Evolutionary conservation across 2,113 vertebrate species (phyloP).

Genomic region (Euleptes europaea): DNA sequence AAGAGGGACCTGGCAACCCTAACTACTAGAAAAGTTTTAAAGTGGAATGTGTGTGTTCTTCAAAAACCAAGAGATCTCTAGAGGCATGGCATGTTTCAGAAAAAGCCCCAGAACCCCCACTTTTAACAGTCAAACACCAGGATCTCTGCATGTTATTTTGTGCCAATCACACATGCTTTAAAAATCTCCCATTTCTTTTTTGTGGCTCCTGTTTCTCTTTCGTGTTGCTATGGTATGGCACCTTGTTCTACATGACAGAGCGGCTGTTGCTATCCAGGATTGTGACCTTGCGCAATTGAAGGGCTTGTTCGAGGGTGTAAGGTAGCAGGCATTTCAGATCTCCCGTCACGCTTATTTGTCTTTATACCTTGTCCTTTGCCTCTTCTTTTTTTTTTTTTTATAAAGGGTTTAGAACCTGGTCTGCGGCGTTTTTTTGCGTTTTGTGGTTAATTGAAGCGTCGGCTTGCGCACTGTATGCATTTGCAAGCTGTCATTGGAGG

Average conservation of each 20-base stretch:
- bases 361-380: background rate
- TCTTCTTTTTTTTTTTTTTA: background rate
- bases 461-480: too few relatives aligned
- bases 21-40: too few relatives aligned
- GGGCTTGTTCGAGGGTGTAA: background rate
- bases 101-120: background rate
- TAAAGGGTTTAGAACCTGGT: background rate
- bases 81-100: background rate
- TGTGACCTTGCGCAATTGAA: background rate
- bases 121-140: too few relatives aligned
- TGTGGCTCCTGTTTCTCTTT: background rate
- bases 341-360: background rate
- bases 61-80: background rate
- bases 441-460: background rate
- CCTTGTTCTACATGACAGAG: too few relatives aligned
- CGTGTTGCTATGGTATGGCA: background rate
- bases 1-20: too few relatives aligned
- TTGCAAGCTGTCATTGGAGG: background rate
- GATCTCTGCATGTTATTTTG: background rate
- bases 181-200: too few relatives aligned
- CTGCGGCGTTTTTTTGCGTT: background rate
- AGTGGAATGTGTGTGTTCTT: too few relatives aligned
- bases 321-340: background rate
- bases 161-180: too few relatives aligned
- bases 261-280: background rate